Evolutionary conservation across 2,113 vertebrate species (phyloP).

Genomic region (Equus przewalskii): DNA sequence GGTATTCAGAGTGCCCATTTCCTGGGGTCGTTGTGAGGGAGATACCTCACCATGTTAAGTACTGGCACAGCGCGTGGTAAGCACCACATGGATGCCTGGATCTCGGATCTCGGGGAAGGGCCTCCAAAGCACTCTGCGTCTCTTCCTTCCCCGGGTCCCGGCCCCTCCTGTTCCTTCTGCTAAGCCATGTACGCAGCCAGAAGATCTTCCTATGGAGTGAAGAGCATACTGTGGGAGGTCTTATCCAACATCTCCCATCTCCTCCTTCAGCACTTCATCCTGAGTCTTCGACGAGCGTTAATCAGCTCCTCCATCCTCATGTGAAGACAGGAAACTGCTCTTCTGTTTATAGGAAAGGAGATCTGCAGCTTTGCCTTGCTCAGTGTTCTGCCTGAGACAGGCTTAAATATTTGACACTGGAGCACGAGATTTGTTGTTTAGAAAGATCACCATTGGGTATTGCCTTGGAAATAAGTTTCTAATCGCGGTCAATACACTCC

Average conservation of each 20-base stretch:
- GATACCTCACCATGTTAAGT: not conserved
- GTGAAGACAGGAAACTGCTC: no score
- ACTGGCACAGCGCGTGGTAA: fast-evolving
- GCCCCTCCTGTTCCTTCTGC: not conserved
- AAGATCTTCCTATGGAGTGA: no score
- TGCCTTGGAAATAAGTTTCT: not conserved
- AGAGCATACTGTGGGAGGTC: not conserved
- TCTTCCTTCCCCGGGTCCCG: not conserved
- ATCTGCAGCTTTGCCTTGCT: not conserved
- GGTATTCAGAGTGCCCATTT: not conserved
- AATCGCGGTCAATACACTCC: fast-evolving
- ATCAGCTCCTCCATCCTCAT: not conserved
- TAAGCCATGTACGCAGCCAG: not conserved
- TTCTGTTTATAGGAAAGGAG: not conserved
- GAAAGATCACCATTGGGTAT: not conserved
- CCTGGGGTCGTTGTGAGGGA: no score
- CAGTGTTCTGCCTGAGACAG: fast-evolving
- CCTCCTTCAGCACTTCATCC: no score
- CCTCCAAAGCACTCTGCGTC: no score
- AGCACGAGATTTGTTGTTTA: not conserved
- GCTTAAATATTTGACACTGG: not conserved
- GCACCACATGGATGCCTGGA: not conserved
- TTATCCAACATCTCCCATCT: not conserved
- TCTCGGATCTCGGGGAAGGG: not conserved
- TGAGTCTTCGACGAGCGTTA: fast-evolving